Base-by-base conservation (phyloP, 2,113 vertebrate species). In the Brevimyrus niger region DNA sequence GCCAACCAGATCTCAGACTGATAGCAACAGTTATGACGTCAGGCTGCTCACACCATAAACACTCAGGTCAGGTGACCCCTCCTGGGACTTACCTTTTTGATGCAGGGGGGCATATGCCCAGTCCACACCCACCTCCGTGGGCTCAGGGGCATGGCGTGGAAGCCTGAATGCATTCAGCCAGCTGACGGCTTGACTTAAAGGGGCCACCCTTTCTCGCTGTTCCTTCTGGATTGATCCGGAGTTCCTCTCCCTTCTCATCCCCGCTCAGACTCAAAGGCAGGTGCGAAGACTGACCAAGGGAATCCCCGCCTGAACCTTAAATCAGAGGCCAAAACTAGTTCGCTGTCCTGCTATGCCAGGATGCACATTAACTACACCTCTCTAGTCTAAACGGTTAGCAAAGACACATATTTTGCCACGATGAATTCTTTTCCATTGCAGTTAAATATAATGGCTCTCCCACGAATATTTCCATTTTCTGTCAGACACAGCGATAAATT, bases 161-260 rank as follows among this genome's bases (percentile, higher is more conserved):
- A 53, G 86, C 27, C 23, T 53, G 86, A 55, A 53, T 6, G 50
- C 86, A 87, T 27, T 50, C 17, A 87, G 50, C 86, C 86, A 55
- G 86, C 51, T 87, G 86, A 38, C n/a, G 1, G 48, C 31, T 17
- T 27, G 86, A 38, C 48, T 15, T 27, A 55, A 4, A 19, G 86
- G 38, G 50, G 47, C 51, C 8, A 42, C 48, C 31, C 8, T 87
- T 50, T 87, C 50, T 1, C 4, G 13, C 27, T 38, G 86, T 50
- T 55, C 85, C 85, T 50, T 35, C 48, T n/a, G 48, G 85, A 53
- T 53, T 35, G 85, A 86, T 19, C 27, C 5, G 47, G 85, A 86
- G 48, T 35, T 86, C 31, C 50, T 86, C 85, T 86, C 48, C 85
- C 48, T 87, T 31, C 50, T 87, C 86, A 87, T 87, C n/a, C 17